Conservation (phyloP, 2,888 invertebrate species). For the Acronicta leporina region DNA sequence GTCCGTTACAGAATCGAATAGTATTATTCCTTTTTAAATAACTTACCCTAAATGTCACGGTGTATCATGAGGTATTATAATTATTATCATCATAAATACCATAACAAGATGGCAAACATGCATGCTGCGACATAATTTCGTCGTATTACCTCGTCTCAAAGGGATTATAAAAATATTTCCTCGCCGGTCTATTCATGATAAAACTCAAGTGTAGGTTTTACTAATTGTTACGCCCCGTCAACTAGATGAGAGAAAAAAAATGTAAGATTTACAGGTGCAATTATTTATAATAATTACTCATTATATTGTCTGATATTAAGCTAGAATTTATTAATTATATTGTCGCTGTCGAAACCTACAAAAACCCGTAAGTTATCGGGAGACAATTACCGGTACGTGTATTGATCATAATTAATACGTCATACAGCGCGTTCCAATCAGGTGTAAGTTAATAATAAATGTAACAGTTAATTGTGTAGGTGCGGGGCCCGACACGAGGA, state of each 20-base stretch:
- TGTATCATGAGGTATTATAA: too few relatives aligned
- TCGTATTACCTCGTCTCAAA: too few relatives aligned
- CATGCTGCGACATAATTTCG: too few relatives aligned
- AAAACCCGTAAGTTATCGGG: constrained; percentile 39
- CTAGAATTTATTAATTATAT: constrained; percentile 52
- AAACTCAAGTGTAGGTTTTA: not conserved
- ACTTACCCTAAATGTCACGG: not conserved
- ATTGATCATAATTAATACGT: constrained; percentile 54
- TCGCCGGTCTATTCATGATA: too few relatives aligned
- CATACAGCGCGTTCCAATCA: constrained; percentile 49
- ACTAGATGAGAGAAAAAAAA: constrained; percentile 8
- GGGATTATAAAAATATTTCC: too few relatives aligned
- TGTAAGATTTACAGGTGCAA: constrained; percentile 31
- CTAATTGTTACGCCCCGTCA: not conserved
- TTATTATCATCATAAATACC: too few relatives aligned
- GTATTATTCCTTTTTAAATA: not conserved
- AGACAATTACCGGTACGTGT: constrained; percentile 49
- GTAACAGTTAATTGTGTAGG: constrained; percentile 44
- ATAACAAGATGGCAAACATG: too few relatives aligned
- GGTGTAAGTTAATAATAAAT: constrained; percentile 54
- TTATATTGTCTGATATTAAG: constrained; percentile 27
- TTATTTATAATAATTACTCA: constrained; percentile 39
- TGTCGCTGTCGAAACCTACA: constrained; percentile 51
- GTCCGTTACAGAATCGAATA: constrained; percentile 1
- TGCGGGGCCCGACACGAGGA: constrained; percentile 34